Evolutionary conservation across 2,113 vertebrate genomes (phyloP), one percentile per base, ranked within the genome.

Genomic region (Zosterops lateralis): DNA sequence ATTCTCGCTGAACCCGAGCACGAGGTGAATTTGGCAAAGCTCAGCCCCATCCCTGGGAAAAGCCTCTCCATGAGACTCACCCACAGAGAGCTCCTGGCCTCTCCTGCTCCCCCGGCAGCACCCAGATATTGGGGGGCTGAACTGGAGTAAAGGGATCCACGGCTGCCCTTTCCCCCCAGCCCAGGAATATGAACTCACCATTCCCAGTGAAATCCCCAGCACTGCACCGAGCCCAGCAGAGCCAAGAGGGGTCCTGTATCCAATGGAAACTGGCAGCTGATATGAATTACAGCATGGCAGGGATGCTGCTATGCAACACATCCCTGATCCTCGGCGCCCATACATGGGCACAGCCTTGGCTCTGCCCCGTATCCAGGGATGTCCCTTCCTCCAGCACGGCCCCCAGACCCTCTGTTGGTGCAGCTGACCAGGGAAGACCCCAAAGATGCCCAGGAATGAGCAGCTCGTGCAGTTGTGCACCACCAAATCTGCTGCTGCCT

Each of bases 241-340:
- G 90, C 89, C 87, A 71, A 38, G 76, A 89, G 78, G 88, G 89
- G 91, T 95, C 95, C 74, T 38, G 74, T 67, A 84, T 93, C 92
- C 87, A 10, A 62, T 58, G 87, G 94, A 85, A 95, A 87, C 87
- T 62, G 84, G 89, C 84, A 94, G 91, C 78, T 89, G 96, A 66
- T 38, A 14, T 0, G 47, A 84, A 76, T 95, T 79, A 91, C 54
- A 65, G 44, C 65, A 20, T 9, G 89, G 89, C 86, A 79, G 78
- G 77, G 92, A 95, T 83, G 93, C 94, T 93, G 96, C 94, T 79
- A 21, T 38, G 77, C 81, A 89, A 48, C 84, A 92, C 75, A 56
- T 47, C 95, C 81, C 84, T 19, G 45, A 67, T 82, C 91, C 67
- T 76, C 4, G 76, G 45, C 38, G 20, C 78, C 96, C 89, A 81